Evolutionary conservation across 2,888 invertebrate species (phyloP).

Genomic region (Drosophila paranaensis): DNA sequence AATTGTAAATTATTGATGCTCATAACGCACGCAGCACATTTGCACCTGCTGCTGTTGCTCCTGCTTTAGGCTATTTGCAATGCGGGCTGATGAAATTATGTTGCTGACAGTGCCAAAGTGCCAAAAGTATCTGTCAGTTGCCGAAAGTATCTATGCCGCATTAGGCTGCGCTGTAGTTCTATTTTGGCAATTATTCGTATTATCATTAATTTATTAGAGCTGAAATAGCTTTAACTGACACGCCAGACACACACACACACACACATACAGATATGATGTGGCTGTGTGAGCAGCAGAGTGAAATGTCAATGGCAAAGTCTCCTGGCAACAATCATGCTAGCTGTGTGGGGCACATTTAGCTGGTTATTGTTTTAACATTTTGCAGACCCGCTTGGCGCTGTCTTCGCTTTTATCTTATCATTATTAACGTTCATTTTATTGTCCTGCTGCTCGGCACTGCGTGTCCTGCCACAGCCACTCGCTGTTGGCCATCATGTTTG

Average conservation of each 20-base stretch:
- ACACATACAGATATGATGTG: slow-evolving; percentile 15
- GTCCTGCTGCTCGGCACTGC: slow-evolving; percentile 55
- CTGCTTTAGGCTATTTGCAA: slow-evolving; percentile 10
- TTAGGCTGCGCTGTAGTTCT: slow-evolving; percentile 32
- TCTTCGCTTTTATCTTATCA: slow-evolving; percentile 74
- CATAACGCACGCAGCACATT: slow-evolving; percentile 6
- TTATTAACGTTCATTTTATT: slow-evolving; percentile 80
- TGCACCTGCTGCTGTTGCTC: slow-evolving; percentile 10
- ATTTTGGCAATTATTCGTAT: slow-evolving; percentile 46
- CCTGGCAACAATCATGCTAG: slow-evolving; percentile 51
- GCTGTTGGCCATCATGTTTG: slow-evolving; percentile 70
- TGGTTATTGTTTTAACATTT: slow-evolving; percentile 79
- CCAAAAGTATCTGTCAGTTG: slow-evolving; percentile 10
- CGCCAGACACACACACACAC: slow-evolving; percentile 40
- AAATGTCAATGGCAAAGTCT: slow-evolving; percentile 51
- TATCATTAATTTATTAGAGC: slow-evolving; percentile 75
- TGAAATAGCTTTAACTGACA: slow-evolving; percentile 50
- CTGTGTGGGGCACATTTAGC: slow-evolving; percentile 70
- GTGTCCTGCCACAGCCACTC: slow-evolving; percentile 33
- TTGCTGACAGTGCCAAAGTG: slow-evolving; percentile 19
- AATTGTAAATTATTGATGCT: slow-evolving; percentile 19
- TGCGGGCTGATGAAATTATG: slow-evolving; percentile 7
- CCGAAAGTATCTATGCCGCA: slow-evolving; percentile 15
- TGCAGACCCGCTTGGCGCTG: slow-evolving; percentile 49
- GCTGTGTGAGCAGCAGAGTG: not conserved